These are phyloP conservation scores for Lateolabrax maculatus DNA, from an alignment of 2,797 vertebrate species.

Conservation along the genomic window DNA sequence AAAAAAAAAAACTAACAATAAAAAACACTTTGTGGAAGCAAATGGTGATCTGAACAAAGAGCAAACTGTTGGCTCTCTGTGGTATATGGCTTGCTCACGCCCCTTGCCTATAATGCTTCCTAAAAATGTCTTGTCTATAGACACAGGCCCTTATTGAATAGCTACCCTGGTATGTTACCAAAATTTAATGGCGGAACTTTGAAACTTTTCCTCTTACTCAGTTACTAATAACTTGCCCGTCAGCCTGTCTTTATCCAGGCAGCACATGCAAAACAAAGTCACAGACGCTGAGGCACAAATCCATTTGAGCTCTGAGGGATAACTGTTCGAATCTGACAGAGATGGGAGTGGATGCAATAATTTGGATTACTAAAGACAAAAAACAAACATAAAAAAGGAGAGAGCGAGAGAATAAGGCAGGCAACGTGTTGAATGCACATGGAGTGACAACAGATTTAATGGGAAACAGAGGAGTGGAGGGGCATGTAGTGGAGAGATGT, in stretches of 20 bases:
- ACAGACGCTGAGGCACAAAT: slow-evolving; percentile 26
- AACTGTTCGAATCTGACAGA: slow-evolving; percentile 48
- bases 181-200: slow-evolving; percentile 3
- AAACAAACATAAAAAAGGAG: background rate
- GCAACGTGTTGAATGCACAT: slow-evolving; percentile 37
- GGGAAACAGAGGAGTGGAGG: slow-evolving; percentile 48
- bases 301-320: slow-evolving; percentile 47
- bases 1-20: no score
- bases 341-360: slow-evolving; percentile 31
- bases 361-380: slow-evolving; percentile 42
- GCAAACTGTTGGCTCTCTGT: background rate
- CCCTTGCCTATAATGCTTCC: background rate
- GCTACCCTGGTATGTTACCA: background rate
- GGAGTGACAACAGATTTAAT: slow-evolving; percentile 61
- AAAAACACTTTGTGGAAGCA: no score
- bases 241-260: slow-evolving; percentile 36
- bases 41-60: no score
- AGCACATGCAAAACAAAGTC: slow-evolving; percentile 28
- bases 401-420: slow-evolving; percentile 2
- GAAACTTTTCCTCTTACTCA: slow-evolving; percentile 7
- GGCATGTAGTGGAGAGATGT: slow-evolving; percentile 45
- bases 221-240: slow-evolving; percentile 15
- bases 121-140: background rate
- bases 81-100: no score
- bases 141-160: background rate